Evolutionary conservation across 2,888 invertebrate genomes (phyloP).

Genomic region (Synergus laeviventris): DNA sequence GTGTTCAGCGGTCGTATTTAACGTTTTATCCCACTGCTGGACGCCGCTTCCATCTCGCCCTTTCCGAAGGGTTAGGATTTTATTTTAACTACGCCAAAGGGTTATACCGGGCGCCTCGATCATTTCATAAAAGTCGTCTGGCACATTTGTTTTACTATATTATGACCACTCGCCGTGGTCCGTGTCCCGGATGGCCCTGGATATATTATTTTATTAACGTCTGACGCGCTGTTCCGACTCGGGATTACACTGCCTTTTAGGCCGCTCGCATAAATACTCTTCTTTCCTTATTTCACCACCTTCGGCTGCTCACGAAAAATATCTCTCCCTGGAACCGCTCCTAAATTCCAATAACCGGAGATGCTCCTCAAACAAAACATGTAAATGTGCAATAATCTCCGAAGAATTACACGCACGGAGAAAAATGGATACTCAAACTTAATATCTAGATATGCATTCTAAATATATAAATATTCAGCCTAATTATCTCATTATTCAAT

Average conservation of each 20-base stretch:
- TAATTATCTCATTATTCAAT: too few species aligned
- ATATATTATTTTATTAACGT: slow-evolving; percentile 69
- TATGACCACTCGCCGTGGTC: slow-evolving; percentile 67
- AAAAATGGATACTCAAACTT: too few species aligned
- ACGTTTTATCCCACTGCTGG: slow-evolving; percentile 70
- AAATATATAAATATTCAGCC: too few species aligned
- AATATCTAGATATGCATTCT: too few species aligned
- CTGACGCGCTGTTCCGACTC: slow-evolving; percentile 53
- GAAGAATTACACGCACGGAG: too few species aligned
- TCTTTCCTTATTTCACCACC: slow-evolving; percentile 39
- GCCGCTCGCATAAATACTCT: slow-evolving; percentile 37
- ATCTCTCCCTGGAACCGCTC: slow-evolving; percentile 24
- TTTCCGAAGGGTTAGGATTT: slow-evolving; percentile 68
- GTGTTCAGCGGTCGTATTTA: slow-evolving; percentile 74
- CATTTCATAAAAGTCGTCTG: slow-evolving; percentile 76
- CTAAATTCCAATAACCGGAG: slow-evolving; percentile 19
- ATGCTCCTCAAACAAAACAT: slow-evolving; percentile 35
- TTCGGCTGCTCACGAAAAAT: slow-evolving; percentile 10
- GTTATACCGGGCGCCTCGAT: slow-evolving; percentile 57
- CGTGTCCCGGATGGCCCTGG: slow-evolving; percentile 56
- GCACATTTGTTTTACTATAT: slow-evolving; percentile 74
- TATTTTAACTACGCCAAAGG: slow-evolving; percentile 63
- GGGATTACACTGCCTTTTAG: slow-evolving; percentile 50
- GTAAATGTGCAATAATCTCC: slow-evolving; percentile 24
- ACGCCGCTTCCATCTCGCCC: slow-evolving; percentile 49